phyloP scores from a whole-genome alignment of 2,888 invertebrate species.

The Nephrotoma guestfalica region DNA sequence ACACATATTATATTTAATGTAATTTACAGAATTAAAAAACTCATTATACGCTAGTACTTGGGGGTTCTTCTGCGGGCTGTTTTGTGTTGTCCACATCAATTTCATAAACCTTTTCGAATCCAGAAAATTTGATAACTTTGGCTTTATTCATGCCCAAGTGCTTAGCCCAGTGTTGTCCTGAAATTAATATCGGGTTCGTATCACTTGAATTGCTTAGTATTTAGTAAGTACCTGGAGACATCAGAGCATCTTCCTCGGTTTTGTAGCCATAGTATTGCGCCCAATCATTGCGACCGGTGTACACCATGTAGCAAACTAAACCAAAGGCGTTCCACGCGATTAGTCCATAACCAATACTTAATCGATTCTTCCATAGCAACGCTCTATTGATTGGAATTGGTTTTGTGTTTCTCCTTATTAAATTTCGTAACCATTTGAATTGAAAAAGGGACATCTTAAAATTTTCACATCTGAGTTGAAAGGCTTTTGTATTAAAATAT shows the following conservation, averaged over 20 bases:
- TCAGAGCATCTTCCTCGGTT: conserved; percentile 39
- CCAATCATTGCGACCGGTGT: conserved; percentile 49
- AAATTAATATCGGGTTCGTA: not conserved
- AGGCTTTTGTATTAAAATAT: not conserved
- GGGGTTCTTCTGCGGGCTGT: not conserved
- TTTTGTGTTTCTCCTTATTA: conserved; percentile 34
- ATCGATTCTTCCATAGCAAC: conserved; percentile 41
- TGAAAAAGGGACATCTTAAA: conserved; percentile 29
- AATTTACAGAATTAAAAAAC: not conserved
- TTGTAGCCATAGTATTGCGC: conserved; percentile 49
- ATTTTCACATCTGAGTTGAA: not conserved
- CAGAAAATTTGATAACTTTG: conserved; percentile 25
- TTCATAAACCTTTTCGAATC: conserved; percentile 23
- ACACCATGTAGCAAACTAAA: conserved; percentile 41
- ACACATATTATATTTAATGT: not conserved
- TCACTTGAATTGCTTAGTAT: not conserved
- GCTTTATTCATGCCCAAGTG: conserved; percentile 25
- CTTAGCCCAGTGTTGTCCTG: conserved; percentile 21
- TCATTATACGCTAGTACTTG: not conserved
- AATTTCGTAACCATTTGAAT: conserved; percentile 36
- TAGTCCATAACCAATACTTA: conserved; percentile 47
- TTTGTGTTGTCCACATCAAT: conserved; percentile 19
- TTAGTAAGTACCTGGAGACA: conserved; percentile 38
- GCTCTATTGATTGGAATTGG: conserved; percentile 39
- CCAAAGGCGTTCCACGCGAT: conserved; percentile 62